phyloP scores from a whole-genome alignment of 2,797 vertebrate genomes.

The Poeciliopsis turneri region DNA sequence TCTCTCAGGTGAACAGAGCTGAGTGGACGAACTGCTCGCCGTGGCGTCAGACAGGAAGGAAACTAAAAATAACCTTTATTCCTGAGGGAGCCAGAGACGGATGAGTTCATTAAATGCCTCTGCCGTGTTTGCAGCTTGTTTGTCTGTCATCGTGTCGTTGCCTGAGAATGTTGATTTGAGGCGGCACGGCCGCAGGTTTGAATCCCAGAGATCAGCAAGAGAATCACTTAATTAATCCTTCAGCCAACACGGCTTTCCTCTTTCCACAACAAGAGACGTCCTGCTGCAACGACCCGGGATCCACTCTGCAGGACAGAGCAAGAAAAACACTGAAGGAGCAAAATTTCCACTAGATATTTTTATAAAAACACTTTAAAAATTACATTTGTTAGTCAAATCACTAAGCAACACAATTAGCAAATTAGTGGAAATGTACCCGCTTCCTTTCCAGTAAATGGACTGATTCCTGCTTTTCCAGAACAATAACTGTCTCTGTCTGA shows the following conservation, averaged over 20 bases:
- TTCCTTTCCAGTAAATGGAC: no score
- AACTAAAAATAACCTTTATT: constrained; percentile 27
- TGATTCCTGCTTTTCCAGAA: no score
- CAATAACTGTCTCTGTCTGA: not conserved
- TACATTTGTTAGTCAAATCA: not conserved
- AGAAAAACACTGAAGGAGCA: not conserved
- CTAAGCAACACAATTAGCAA: no score
- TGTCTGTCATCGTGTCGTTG: constrained; percentile 55
- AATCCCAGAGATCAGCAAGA: constrained; percentile 53
- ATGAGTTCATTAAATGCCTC: constrained; percentile 24
- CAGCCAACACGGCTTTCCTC: constrained; percentile 25
- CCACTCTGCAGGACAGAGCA: not conserved
- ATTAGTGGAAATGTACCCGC: no score
- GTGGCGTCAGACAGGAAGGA: constrained; percentile 3
- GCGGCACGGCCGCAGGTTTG: constrained; percentile 11
- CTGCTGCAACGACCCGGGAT: not conserved
- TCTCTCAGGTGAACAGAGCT: not conserved
- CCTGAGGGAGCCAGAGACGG: not conserved
- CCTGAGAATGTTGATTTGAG: constrained; percentile 70
- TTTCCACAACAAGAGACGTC: constrained; percentile 40
- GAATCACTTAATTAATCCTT: constrained; percentile 39
- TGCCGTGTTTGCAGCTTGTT: constrained; percentile 32
- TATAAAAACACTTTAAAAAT: not conserved
- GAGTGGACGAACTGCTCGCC: not conserved
- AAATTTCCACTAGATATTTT: not conserved